A percentile compares a stretch with the other conserved stretches of the same genome.
Evolutionary conservation across 2,888 invertebrate genomes (phyloP).

Genomic region (Eupithecia vulgata): DNA sequence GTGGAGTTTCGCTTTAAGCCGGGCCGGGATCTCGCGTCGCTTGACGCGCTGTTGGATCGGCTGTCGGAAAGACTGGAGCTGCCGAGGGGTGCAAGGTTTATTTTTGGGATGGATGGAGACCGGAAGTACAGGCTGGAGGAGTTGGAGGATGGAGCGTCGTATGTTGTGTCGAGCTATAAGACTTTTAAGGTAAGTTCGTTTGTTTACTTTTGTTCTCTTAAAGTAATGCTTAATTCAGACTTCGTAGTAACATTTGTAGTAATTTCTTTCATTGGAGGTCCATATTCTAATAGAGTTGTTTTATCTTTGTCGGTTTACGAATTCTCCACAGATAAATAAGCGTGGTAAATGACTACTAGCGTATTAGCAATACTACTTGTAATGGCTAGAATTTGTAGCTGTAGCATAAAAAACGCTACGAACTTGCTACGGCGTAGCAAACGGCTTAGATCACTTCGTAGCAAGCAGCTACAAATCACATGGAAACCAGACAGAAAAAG

Average conservation of each 20-base stretch:
- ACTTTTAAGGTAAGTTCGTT: conserved; percentile 89
- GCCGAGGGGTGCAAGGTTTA: conserved; percentile 94
- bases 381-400: background rate
- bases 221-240: background rate
- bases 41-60: conserved; percentile 94
- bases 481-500: background rate
- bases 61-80: conserved; percentile 94
- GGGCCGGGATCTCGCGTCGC: conserved; percentile 92
- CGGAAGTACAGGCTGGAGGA: conserved; percentile 93
- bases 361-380: too few species aligned
- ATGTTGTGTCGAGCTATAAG: conserved; percentile 96
- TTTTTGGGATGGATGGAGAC: conserved; percentile 96
- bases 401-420: background rate
- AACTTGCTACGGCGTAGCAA: conserved; percentile 4
- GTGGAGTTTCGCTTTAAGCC: conserved; percentile 94
- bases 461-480: background rate
- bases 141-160: conserved; percentile 94
- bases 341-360: too few species aligned
- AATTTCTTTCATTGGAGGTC: background rate
- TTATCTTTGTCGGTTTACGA: too few species aligned
- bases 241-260: background rate
- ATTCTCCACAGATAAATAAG: background rate
- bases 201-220: background rate
- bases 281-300: background rate
- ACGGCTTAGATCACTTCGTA: background rate